Percentiles rank a stretch among this genome's conserved stretches.
phyloP scores from a whole-genome alignment of 2,797 vertebrate species.

The Sparidentex hasta region DNA sequence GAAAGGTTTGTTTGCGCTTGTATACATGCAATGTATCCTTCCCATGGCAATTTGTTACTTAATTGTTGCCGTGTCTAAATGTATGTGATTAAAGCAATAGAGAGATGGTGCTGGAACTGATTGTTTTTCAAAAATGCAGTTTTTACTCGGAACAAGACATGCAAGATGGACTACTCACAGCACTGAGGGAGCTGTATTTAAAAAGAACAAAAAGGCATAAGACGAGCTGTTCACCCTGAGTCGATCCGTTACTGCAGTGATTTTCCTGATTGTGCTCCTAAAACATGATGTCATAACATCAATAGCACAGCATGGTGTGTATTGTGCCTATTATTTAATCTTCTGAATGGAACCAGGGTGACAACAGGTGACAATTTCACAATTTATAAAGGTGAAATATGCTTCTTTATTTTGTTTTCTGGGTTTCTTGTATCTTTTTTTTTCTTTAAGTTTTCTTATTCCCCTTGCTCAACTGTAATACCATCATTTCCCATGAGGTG shows the following conservation, averaged over 20 bases:
- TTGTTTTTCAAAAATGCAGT: conserved; percentile 66
- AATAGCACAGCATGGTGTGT: conserved; percentile 52
- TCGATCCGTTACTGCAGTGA: conserved; percentile 30
- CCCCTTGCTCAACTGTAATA: conserved; percentile 47
- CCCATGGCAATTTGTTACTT: conserved; percentile 79
- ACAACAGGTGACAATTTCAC: conserved; percentile 29
- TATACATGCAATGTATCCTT: conserved; percentile 82
- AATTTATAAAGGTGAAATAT: conserved; percentile 40
- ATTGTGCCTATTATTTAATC: conserved; percentile 73
- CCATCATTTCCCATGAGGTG: conserved; percentile 65
- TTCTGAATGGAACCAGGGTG: conserved; percentile 62
- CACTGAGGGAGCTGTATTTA: conserved; percentile 17
- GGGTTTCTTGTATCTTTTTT: conserved; percentile 33
- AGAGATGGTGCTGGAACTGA: conserved; percentile 77
- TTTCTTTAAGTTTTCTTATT: background rate
- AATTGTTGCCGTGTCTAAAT: conserved; percentile 80
- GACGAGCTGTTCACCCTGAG: conserved; percentile 6
- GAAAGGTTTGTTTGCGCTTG: conserved; percentile 78
- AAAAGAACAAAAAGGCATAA: conserved; percentile 12
- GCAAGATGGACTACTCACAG: conserved; percentile 51
- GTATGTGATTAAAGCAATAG: conserved; percentile 86
- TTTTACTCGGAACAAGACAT: conserved; percentile 57
- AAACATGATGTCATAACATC: conserved; percentile 42
- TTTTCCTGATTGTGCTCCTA: conserved; percentile 46
- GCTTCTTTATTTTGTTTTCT: conserved; percentile 36